phyloP scores from a whole-genome alignment of 1,140 invertebrate genomes.

The Micrasema minimum region DNA sequence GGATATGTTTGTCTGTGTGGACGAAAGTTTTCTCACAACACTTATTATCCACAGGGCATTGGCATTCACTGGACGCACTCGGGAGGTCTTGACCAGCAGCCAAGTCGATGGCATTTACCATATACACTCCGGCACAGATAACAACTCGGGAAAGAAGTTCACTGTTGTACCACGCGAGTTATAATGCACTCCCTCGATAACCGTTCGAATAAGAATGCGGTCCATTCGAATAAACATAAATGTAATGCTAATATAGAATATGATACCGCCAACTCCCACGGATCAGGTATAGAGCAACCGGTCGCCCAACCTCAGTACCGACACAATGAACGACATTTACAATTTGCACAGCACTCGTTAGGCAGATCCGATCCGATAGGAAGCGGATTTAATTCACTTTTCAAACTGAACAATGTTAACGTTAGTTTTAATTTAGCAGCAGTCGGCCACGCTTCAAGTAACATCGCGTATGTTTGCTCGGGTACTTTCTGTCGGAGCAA shows the following conservation, averaged over 20 bases:
- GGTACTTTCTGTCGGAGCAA: constrained; percentile 24
- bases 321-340: constrained; percentile 28
- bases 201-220: constrained; percentile 36
- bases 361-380: constrained; percentile 21
- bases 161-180: background rate
- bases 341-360: constrained; percentile 16
- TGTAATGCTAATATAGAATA: constrained; percentile 37
- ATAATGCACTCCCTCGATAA: constrained; percentile 20
- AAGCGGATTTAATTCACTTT: constrained; percentile 15
- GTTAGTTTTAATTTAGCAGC: constrained; percentile 32
- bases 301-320: constrained; percentile 32
- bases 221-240: constrained; percentile 15
- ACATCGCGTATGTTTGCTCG: constrained; percentile 30
- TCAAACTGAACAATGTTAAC: constrained; percentile 25
- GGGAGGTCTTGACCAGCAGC: constrained; percentile 13
- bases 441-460: constrained; percentile 29
- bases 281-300: constrained; percentile 35
- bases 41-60: constrained; percentile 3
- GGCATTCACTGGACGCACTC: background rate
- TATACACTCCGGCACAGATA: constrained; percentile 3
- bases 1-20: constrained; percentile 26
- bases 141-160: background rate
- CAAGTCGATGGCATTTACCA: constrained; percentile 18
- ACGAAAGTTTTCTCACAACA: constrained; percentile 17
- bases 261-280: constrained; percentile 27